Evolutionary conservation across 2,888 invertebrate genomes (phyloP).

Genomic region (Luperina testacea): DNA sequence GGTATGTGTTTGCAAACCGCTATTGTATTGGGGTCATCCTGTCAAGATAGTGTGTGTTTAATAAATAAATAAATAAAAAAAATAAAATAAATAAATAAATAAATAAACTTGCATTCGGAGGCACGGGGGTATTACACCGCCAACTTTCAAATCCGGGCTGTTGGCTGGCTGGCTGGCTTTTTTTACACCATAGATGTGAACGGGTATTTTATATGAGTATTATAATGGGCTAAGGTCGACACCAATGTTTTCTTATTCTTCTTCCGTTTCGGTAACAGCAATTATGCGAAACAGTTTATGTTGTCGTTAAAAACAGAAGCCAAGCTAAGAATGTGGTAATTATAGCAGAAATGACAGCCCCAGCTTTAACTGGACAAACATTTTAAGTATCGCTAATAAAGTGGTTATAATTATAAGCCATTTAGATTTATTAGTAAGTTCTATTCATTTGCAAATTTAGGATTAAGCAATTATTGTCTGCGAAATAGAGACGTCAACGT

Average conservation of each 20-base stretch:
- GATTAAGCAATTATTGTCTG: neutral
- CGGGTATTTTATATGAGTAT: neutral
- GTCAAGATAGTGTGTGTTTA: no score
- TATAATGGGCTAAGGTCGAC: neutral
- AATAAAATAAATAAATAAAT: no score
- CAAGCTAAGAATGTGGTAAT: neutral
- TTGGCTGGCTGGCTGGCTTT: no score
- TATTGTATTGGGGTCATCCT: no score
- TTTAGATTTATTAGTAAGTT: neutral
- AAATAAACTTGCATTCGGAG: no score
- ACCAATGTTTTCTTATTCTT: neutral
- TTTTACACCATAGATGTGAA: no score
- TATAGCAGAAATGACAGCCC: no score
- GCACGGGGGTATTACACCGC: no score
- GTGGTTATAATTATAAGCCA: neutral
- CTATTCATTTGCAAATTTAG: neutral
- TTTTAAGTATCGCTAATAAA: neutral
- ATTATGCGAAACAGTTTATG: neutral
- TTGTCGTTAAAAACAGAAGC: neutral
- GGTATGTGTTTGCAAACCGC: no score
- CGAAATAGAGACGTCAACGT: no score
- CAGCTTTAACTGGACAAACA: neutral
- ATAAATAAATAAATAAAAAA: no score
- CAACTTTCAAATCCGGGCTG: no score
- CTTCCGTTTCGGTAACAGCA: neutral